Percentiles rank a stretch among this genome's conserved stretches.
These are phyloP conservation scores for Thermophis baileyi DNA, from an alignment of 2,113 vertebrate species.

Conservation along the genomic window DNA sequence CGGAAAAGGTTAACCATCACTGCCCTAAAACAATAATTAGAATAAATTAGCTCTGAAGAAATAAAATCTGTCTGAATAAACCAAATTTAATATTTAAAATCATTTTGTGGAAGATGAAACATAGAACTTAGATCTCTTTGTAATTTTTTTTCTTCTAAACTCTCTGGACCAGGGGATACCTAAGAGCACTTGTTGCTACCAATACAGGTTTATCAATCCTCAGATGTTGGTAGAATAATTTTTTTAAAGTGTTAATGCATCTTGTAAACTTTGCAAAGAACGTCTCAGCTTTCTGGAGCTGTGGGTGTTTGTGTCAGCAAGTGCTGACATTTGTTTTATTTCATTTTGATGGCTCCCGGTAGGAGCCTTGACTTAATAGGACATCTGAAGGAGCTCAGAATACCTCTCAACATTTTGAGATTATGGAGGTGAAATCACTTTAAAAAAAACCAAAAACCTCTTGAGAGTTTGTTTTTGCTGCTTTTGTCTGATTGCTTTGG, in stretches of 20 bases:
- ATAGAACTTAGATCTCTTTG: not conserved
- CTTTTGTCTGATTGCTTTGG: slow-evolving; percentile 55
- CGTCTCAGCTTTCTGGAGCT: not conserved
- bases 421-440: slow-evolving; percentile 49
- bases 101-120: not conserved
- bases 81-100: slow-evolving; percentile 23
- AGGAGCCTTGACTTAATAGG: slow-evolving; percentile 36
- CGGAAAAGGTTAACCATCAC: too few relatives aligned
- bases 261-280: slow-evolving; percentile 13
- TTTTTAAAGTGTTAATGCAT: not conserved
- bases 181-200: not conserved
- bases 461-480: slow-evolving; percentile 46
- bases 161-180: not conserved
- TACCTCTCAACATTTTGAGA: slow-evolving; percentile 27
- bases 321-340: slow-evolving; percentile 46
- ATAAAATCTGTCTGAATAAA: not conserved
- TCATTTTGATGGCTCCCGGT: slow-evolving; percentile 17
- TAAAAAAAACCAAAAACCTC: not conserved
- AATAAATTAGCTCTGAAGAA: slow-evolving; percentile 23
- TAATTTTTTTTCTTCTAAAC: not conserved
- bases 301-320: slow-evolving; percentile 34
- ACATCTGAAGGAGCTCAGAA: slow-evolving; percentile 20
- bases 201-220: not conserved
- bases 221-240: not conserved
- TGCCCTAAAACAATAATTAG: not conserved